Evolutionary conservation across 2,888 invertebrate species (phyloP).

Genomic region (Xestobium rufovillosum): DNA sequence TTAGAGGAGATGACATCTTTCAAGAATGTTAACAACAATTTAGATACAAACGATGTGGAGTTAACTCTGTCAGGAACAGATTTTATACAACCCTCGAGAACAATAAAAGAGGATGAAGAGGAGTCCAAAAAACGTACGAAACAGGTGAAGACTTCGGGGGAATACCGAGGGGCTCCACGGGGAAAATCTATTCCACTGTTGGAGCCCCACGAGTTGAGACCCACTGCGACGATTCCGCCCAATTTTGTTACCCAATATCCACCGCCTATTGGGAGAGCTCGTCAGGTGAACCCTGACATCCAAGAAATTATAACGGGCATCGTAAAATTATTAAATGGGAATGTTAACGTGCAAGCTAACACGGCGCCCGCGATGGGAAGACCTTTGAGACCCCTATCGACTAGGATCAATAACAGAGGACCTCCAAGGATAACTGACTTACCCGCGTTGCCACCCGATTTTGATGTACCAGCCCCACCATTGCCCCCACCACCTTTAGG

Average conservation of each 20-base stretch:
- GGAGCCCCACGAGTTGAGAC: constrained; percentile 55
- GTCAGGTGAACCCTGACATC: constrained; percentile 68
- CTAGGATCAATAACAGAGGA: constrained; percentile 82
- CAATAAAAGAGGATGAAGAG: constrained; percentile 40
- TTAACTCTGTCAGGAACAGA: constrained; percentile 34
- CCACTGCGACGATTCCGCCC: constrained; percentile 42
- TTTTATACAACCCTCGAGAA: constrained; percentile 52
- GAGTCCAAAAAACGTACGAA: constrained; percentile 14
- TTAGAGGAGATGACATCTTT: constrained; percentile 47
- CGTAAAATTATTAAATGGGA: constrained; percentile 80
- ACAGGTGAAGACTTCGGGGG: constrained; percentile 59
- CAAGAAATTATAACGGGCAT: constrained; percentile 87
- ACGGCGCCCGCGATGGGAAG: constrained; percentile 52
- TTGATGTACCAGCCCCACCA: constrained; percentile 50
- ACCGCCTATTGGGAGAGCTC: constrained; percentile 34
- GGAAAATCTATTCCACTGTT: constrained; percentile 54
- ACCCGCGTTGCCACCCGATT: constrained; percentile 61
- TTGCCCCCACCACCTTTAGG: constrained; percentile 42
- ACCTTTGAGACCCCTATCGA: constrained; percentile 60
- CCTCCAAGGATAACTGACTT: constrained; percentile 79
- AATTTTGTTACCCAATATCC: constrained; percentile 48
- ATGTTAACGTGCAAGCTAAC: constrained; percentile 77
- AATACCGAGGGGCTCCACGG: constrained; percentile 68
- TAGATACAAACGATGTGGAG: constrained; percentile 47
- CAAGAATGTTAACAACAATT: constrained; percentile 50